Base-by-base conservation (phyloP, 2,888 invertebrate genomes). In the Odontocolon sp. region DNA sequence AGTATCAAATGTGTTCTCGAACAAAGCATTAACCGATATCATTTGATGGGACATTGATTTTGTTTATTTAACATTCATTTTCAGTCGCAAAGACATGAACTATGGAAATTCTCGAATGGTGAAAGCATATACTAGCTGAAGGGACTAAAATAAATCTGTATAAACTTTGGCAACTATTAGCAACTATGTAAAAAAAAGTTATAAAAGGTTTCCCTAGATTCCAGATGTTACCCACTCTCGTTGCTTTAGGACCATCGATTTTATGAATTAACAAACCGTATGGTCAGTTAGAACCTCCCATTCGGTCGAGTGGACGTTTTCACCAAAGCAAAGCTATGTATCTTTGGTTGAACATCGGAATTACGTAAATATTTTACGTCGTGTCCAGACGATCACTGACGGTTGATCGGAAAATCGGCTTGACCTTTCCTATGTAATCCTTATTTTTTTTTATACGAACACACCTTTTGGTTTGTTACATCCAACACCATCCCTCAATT, bases 141-240 rank as follows among this genome's bases (percentile, higher is more conserved):
- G n/a, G n/a, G n/a, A n/a, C n/a, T n/a, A n/a, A n/a, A n/a, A n/a
- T n/a, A n/a, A n/a, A n/a, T n/a, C n/a, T n/a, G n/a, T n/a, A n/a
- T n/a, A n/a, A n/a, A n/a, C n/a, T n/a, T n/a, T n/a, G n/a, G n/a
- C n/a, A n/a, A n/a, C n/a, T n/a, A n/a, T n/a, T n/a, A n/a, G n/a
- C n/a, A n/a, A n/a, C n/a, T n/a, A n/a, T n/a, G n/a, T n/a, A n/a
- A n/a, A n/a, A n/a, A n/a, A n/a, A n/a, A n/a, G n/a, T n/a, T n/a
- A n/a, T n/a, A n/a, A n/a, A n/a, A n/a, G n/a, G 42, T 11, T 57
- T 59, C 59, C 69, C 40, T 36, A 70, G 61, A 75, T 63, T 64
- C 36, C 36, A 33, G 54, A 71, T 59, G 45, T 75, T 70, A 18
- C 36, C 28, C 21, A 21, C 28, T 3, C 21, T 9, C 8, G n/a